Evolutionary conservation across 2,113 vertebrate species (phyloP), one percentile per base, ranked within the genome.

Genomic region (Suricata suricatta): DNA sequence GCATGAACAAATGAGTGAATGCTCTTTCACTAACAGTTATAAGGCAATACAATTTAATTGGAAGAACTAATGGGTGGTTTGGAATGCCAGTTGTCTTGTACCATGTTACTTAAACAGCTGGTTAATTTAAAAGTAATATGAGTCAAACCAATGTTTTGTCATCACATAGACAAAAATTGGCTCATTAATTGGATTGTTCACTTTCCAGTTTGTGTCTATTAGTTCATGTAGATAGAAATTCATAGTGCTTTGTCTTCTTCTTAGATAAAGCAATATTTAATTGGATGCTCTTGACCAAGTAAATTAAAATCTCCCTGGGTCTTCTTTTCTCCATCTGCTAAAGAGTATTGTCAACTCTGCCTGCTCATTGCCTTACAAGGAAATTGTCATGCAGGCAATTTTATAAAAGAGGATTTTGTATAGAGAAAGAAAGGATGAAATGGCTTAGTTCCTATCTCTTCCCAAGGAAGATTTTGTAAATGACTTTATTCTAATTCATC

Each of bases 91-190:
- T 97, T 92, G 50, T 96, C 96, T 88, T 96, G 83, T 1, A 72
- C 52, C 87, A 87, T 7, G 57, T 92, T 96, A 95, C 95, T 76
- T 92, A 97, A 96, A 96, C 90, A 96, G 86, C 96, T 98, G 96
- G 95, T 92, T 96, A 92, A 98, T 96, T 96, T 96, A 96, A 93
- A 96, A 89, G 71, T 50, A 80, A 86, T 93, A 86, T 94, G 89
- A 92, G 64, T 94, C 80, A 95, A 87, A 93, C 86, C 87, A 90
- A 82, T 96, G 81, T 90, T 96, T 91, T 96, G 71, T 57, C 94
- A 95, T 96, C 76, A 90, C 41, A 41, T 16, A 89, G 92, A 95
- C 71, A 80, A 97, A 97, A 92, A 88, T 27, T 74, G 60, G 57
- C 64, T 97, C 90, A 96, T 95, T 98, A 95, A 97, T 57, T 92